Percentiles rank a stretch among this genome's conserved stretches.
Conservation (phyloP, 2,113 vertebrate genomes). For the Mirza zaza region DNA sequence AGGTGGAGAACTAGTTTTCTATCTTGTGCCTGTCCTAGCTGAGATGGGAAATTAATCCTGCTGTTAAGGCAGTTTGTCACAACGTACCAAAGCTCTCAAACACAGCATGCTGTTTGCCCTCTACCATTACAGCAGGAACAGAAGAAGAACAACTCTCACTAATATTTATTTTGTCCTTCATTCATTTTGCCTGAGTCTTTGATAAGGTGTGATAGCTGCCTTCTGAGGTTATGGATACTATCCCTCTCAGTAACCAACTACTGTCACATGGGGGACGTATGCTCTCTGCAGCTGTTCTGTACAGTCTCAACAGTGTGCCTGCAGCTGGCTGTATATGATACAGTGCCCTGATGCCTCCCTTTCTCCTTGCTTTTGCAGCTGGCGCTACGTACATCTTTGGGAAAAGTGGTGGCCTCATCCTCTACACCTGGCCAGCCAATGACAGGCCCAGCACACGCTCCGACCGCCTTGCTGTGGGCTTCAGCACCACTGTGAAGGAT, state of each 20-base stretch:
- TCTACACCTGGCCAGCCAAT: slow-evolving; percentile 97
- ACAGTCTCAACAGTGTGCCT: rapidly evolving
- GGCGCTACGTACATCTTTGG: slow-evolving; percentile 98
- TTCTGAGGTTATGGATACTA: background rate
- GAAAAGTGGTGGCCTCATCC: slow-evolving; percentile 96
- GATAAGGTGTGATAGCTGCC: background rate
- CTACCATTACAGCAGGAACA: background rate
- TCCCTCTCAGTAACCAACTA: background rate
- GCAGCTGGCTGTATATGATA: background rate
- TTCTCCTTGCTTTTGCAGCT: slow-evolving; percentile 84
- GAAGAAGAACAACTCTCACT: background rate
- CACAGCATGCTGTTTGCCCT: background rate
- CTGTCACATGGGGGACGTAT: background rate
- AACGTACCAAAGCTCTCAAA: background rate
- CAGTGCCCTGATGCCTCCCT: slow-evolving; percentile 4
- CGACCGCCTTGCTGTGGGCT: slow-evolving; percentile 93
- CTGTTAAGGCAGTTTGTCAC: background rate
- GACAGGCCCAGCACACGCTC: slow-evolving; percentile 97
- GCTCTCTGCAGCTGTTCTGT: rapidly evolving
- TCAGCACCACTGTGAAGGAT: slow-evolving; percentile 92
- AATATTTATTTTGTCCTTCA: slow-evolving; percentile 8
- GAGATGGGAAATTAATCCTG: background rate
- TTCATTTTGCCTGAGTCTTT: slow-evolving; percentile 25
- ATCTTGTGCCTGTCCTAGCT: background rate
- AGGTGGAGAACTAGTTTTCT: background rate